Evolutionary conservation across 2,888 invertebrate genomes (phyloP).

Genomic region (Idaea straminata): DNA sequence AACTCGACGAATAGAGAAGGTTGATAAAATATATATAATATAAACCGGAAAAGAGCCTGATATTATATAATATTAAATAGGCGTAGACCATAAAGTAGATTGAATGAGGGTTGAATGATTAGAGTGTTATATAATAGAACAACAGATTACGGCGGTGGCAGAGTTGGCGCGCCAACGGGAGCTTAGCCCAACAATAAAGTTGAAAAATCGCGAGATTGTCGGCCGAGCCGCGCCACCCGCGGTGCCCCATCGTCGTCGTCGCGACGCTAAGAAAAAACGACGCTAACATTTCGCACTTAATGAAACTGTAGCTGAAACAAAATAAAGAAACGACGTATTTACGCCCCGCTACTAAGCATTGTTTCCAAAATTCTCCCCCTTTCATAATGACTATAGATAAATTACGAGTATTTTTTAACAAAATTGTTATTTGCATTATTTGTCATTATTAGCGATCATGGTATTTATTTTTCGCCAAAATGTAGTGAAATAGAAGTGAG

Average conservation of each 20-base stretch:
- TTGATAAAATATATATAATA: no score
- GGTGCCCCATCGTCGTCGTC: background rate
- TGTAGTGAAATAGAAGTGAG: constrained; percentile 7
- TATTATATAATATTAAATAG: background rate
- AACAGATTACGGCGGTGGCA: background rate
- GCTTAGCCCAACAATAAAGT: constrained; percentile 71
- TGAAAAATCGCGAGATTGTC: constrained; percentile 73
- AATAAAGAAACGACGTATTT: constrained; percentile 71
- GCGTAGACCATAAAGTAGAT: background rate
- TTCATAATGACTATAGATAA: constrained; percentile 57
- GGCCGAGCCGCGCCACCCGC: constrained; percentile 39
- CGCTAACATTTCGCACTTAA: constrained; percentile 75
- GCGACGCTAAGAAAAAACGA: constrained; percentile 68
- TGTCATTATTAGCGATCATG: constrained; percentile 23
- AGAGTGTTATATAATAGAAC: background rate
- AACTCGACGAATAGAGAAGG: no score
- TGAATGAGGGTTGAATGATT: background rate
- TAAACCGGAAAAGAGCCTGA: no score
- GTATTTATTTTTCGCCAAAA: background rate
- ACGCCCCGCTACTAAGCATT: constrained; percentile 61
- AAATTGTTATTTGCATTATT: constrained; percentile 35
- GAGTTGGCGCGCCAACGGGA: constrained; percentile 4
- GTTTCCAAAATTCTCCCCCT: constrained; percentile 56
- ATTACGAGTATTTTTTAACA: constrained; percentile 47
- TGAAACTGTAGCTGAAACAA: constrained; percentile 75